Evolutionary conservation across 2,797 vertebrate genomes (phyloP), one percentile per base, ranked within the genome.

Genomic region (Sebastes trivittatus): DNA sequence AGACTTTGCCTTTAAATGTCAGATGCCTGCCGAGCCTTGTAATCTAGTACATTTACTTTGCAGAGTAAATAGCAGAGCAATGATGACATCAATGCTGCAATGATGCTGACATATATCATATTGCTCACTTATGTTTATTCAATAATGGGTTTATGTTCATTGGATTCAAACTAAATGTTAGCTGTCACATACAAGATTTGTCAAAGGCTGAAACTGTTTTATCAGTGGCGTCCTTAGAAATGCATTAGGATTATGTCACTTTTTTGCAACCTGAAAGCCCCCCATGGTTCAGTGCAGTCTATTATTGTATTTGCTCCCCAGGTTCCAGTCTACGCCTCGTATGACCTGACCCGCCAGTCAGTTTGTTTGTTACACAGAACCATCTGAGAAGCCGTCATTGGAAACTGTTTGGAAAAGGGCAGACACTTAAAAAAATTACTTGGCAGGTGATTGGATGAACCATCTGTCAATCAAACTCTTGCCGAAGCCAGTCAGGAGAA

Each of bases 1-100:
- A 66, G 25, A 66, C 23, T 62, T 66, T 52, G 20, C n/a, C 70
- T 71, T 59, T 59, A 63, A 68, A 68, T 59, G 34, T 72, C 72
- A 72, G 32, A 49, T 25, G 16, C 7, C 32, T 6, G 61, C 38
- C 1, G 18, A 78, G 59, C 36, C n/a, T 34, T 49, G 7, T 55
- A 36, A 58, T 71, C 5, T 46, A 4, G 13, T 65, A 29, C 6
- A 23, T 73, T 49, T 56, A 56, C 20, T 67, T 32, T 71, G 61
- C 11, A 63, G 29, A 49, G 55, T 71, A 72, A 78, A 77, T 34
- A 78, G 8, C 32, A 74, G 10, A 75, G 60, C 22, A 69, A 22
- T 25, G 4, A 30, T 9, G 27, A 4, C 49, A 25, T 58, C 13
- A 30, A 29, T 23, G 18, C 54, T 9, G 56, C 49, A 29, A 11